A percentile compares a stretch with the other conserved stretches of the same genome.
Evolutionary conservation across 2,888 invertebrate genomes (phyloP).

Genomic region (Hypomecis atomaria): DNA sequence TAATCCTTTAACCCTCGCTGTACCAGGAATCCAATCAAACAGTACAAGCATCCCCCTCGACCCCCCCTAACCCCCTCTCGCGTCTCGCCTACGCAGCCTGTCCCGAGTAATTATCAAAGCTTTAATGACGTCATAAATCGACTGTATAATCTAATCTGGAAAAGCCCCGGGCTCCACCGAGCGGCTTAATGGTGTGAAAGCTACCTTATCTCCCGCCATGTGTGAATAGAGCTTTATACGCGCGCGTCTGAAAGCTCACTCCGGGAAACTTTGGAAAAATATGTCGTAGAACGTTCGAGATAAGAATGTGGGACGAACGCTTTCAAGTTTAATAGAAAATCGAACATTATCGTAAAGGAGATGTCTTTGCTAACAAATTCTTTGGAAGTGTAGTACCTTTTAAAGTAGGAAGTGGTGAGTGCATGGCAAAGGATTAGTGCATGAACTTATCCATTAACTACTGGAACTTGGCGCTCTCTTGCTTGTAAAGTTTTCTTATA

Average conservation of each 20-base stretch:
- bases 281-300: slow-evolving; percentile 83
- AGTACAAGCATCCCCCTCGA: slow-evolving; percentile 73
- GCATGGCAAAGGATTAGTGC: slow-evolving; percentile 36
- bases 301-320: slow-evolving; percentile 84
- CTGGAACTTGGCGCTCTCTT: slow-evolving; percentile 29
- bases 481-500: background rate
- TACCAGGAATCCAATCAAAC: slow-evolving; percentile 85
- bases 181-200: slow-evolving; percentile 85
- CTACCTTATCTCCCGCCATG: slow-evolving; percentile 85
- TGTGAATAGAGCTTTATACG: slow-evolving; percentile 85
- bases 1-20: slow-evolving; percentile 84
- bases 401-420: slow-evolving; percentile 55
- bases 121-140: slow-evolving; percentile 86
- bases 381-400: slow-evolving; percentile 72
- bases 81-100: slow-evolving; percentile 82
- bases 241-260: slow-evolving; percentile 82
- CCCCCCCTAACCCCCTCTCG: slow-evolving; percentile 60
- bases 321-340: slow-evolving; percentile 85
- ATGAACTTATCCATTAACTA: slow-evolving; percentile 33
- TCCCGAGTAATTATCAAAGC: slow-evolving; percentile 86
- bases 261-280: slow-evolving; percentile 85
- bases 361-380: slow-evolving; percentile 83
- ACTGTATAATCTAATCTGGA: slow-evolving; percentile 86
- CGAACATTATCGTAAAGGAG: slow-evolving; percentile 84
- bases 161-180: slow-evolving; percentile 84